Evolutionary conservation across 2,797 vertebrate genomes (phyloP).

Genomic region (Tragelaphus eurycerus): DNA sequence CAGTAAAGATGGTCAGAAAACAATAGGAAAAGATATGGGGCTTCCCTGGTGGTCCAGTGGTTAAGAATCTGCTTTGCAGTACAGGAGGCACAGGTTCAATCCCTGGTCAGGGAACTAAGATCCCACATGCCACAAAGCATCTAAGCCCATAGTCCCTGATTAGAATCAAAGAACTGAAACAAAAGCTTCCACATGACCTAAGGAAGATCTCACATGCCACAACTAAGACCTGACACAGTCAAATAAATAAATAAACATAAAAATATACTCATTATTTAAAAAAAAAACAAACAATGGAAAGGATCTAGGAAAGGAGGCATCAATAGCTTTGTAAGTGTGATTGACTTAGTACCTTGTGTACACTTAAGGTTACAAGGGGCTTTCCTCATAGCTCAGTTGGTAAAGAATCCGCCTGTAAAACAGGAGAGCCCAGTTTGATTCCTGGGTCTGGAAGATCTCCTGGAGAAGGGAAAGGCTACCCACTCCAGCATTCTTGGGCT

Average conservation of each 20-base stretch:
- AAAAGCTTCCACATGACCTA: not conserved
- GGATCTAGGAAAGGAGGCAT: not conserved
- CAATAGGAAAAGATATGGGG: not conserved
- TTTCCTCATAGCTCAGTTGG: not conserved
- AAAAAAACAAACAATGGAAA: not conserved
- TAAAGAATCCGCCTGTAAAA: not conserved
- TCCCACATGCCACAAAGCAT: not conserved
- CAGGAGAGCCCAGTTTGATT: accelerated
- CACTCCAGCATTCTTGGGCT: not conserved
- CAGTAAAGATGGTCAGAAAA: not conserved
- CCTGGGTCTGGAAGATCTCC: not conserved
- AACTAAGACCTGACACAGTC: not conserved
- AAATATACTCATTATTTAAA: not conserved
- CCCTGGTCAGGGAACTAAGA: not conserved
- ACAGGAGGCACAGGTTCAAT: not conserved
- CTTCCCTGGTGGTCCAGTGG: not conserved
- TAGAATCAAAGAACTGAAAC: not conserved
- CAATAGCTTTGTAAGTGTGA: not conserved
- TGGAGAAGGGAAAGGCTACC: not conserved
- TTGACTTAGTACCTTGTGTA: not conserved
- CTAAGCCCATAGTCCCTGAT: not conserved
- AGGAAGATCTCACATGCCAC: not conserved
- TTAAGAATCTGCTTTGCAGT: not conserved
- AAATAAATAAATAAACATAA: not conserved
- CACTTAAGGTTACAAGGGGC: not conserved